Conservation (phyloP, 2,888 invertebrate species). For the Diachrysia chrysitis region DNA sequence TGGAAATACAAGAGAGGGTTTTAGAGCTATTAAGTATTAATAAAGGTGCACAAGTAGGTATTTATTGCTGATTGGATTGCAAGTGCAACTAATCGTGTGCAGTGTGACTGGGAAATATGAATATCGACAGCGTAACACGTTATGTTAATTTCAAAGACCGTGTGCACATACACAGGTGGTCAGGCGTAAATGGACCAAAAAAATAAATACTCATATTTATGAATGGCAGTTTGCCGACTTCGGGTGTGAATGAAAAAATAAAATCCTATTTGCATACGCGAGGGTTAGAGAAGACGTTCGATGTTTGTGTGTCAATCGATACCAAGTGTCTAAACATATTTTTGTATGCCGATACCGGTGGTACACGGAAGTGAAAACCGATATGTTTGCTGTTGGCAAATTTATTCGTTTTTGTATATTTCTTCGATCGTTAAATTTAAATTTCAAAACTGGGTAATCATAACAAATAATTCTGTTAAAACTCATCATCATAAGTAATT, state of each 20-base stretch:
- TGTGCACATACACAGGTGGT: slow-evolving; percentile 59
- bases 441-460: slow-evolving; percentile 55
- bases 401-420: slow-evolving; percentile 48
- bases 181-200: slow-evolving; percentile 45
- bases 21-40: slow-evolving; percentile 20
- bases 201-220: slow-evolving; percentile 63
- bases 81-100: slow-evolving; percentile 51
- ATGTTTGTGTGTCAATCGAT: slow-evolving; percentile 49
- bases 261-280: slow-evolving; percentile 58
- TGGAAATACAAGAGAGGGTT: slow-evolving; percentile 6
- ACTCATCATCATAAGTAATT: slow-evolving; percentile 34
- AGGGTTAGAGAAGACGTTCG: slow-evolving; percentile 51
- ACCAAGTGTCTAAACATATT: slow-evolving; percentile 53
- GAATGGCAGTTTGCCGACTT: slow-evolving; percentile 62
- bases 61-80: slow-evolving; percentile 32
- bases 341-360: slow-evolving; percentile 54
- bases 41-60: slow-evolving; percentile 34
- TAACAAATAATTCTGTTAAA: slow-evolving; percentile 47
- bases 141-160: slow-evolving; percentile 59
- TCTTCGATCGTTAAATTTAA: slow-evolving; percentile 42
- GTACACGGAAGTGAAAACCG: slow-evolving; percentile 58
- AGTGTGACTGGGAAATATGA: slow-evolving; percentile 50
- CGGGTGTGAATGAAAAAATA: slow-evolving; percentile 63
- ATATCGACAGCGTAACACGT: slow-evolving; percentile 52
- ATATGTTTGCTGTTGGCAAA: slow-evolving; percentile 53